Evolutionary conservation across 2,797 vertebrate species (phyloP).

Genomic region (Octomys mimax): DNA sequence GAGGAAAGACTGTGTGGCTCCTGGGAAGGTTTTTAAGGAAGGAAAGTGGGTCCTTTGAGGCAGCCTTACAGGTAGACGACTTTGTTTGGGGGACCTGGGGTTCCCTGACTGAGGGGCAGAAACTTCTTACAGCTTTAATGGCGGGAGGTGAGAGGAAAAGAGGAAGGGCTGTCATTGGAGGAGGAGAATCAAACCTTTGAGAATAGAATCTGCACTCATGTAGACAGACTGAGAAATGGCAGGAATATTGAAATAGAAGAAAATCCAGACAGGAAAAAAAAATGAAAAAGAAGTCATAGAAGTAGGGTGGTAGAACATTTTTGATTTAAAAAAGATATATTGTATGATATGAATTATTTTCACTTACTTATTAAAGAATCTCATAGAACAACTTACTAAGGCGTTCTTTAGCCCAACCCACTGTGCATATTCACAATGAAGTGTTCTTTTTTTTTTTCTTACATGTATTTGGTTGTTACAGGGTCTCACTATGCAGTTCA

Average conservation of each 20-base stretch:
- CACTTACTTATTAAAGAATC: neutral
- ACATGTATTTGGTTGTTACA: no score
- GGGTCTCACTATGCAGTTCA: no score
- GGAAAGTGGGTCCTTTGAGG: no score
- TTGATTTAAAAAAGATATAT: no score
- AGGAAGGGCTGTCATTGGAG: neutral
- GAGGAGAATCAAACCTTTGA: neutral
- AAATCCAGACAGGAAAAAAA: neutral
- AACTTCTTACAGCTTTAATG: neutral
- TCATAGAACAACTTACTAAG: neutral
- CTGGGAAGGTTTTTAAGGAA: neutral
- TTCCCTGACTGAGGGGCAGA: neutral
- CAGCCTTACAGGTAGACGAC: neutral
- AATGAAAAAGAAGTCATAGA: neutral
- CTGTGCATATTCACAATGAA: neutral
- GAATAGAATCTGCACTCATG: neutral
- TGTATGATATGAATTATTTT: neutral
- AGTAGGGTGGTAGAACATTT: fast-evolving
- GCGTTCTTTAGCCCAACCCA: neutral
- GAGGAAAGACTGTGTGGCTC: neutral
- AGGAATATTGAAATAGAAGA: neutral
- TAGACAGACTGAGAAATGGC: fast-evolving
- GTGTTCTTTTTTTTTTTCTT: neutral
- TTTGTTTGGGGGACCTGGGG: neutral
- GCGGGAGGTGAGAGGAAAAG: no score